Base-by-base conservation (phyloP, 2,113 vertebrate genomes). In the Trochalopteron elliotii region DNA sequence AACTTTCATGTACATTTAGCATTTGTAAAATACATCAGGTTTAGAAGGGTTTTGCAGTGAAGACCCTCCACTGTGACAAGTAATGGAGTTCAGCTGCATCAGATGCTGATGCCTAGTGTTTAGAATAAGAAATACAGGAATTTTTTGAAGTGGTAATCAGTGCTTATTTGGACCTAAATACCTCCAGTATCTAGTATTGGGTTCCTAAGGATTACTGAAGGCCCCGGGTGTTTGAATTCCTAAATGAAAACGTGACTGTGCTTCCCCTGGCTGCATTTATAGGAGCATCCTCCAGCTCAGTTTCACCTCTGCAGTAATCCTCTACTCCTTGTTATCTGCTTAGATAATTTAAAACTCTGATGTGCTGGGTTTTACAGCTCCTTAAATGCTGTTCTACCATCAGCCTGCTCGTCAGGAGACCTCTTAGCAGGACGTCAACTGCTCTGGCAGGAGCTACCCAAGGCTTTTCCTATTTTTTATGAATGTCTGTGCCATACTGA, bases 401-500 rank as follows among this genome's bases (percentile, higher is more conserved):
- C 30, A 42, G 5, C 60, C 40, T 67, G 16, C 52, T 40, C 53
- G 24, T 18, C 53, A 70, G 56, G 64, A 49, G 5, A 15, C 4
- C 55, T 68, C 24, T 53, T 5, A 71, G 74, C 39, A 23, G 39
- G 23, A 23, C n/a, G 9, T n/a, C 21, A 63, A 65, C 74, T 5
- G 7, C 70, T 61, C 14, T 40, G 37, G 44, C 42, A 65, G 68
- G 68, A 81, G 68, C 76, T 64, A 1, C 49, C 89, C 53, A 14
- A 63, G 44, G 53, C 30, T 39, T 69, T 33, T 12, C 13, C 14
- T 33, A 30, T 24, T 33, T 24, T 11, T 50, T 15, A 5, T 4
- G 20, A 25, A 9, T 37, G 25, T 19, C 39, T 6, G 1, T 64
- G n/a, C 39, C 23, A 3, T 1, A 3, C 5, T 4, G 16, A n/a